Evolutionary conservation across 2,113 vertebrate species (phyloP).

Genomic region (Scomber colias): DNA sequence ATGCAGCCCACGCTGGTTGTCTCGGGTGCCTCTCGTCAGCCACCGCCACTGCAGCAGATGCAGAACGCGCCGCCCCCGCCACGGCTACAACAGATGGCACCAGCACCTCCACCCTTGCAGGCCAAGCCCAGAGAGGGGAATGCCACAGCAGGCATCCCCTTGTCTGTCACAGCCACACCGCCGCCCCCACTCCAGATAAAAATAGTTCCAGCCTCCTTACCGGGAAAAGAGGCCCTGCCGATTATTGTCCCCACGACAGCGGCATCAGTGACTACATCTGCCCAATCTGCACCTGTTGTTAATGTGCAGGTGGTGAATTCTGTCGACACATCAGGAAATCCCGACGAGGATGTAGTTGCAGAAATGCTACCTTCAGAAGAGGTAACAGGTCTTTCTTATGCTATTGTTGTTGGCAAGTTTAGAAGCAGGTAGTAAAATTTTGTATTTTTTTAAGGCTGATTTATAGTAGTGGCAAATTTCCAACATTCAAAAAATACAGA

Average conservation of each 20-base stretch:
- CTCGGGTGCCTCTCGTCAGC: slow-evolving; percentile 80
- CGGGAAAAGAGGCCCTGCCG: slow-evolving; percentile 73
- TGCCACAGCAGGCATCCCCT: slow-evolving; percentile 30
- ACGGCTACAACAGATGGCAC: slow-evolving; percentile 85
- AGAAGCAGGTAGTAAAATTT: too few relatives aligned
- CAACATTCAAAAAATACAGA: not conserved
- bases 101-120: slow-evolving; percentile 82
- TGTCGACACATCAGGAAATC: slow-evolving; percentile 48
- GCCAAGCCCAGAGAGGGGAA: slow-evolving; percentile 83
- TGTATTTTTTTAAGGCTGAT: too few relatives aligned
- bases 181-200: slow-evolving; percentile 92
- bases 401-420: not conserved
- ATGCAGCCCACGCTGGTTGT: slow-evolving; percentile 68
- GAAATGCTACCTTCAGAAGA: slow-evolving; percentile 78
- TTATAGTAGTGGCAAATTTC: not conserved
- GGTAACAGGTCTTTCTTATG: slow-evolving; percentile 44
- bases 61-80: slow-evolving; percentile 73
- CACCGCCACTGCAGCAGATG: slow-evolving; percentile 88
- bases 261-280: slow-evolving; percentile 25
- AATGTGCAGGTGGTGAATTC: slow-evolving; percentile 78
- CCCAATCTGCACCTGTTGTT: slow-evolving; percentile 48
- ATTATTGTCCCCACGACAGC: slow-evolving; percentile 62
- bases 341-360: slow-evolving; percentile 71
- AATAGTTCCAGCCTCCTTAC: slow-evolving; percentile 86
- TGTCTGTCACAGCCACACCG: slow-evolving; percentile 71